phyloP scores from a whole-genome alignment of 2,888 invertebrate species.

The Chrysina gloriosa region DNA sequence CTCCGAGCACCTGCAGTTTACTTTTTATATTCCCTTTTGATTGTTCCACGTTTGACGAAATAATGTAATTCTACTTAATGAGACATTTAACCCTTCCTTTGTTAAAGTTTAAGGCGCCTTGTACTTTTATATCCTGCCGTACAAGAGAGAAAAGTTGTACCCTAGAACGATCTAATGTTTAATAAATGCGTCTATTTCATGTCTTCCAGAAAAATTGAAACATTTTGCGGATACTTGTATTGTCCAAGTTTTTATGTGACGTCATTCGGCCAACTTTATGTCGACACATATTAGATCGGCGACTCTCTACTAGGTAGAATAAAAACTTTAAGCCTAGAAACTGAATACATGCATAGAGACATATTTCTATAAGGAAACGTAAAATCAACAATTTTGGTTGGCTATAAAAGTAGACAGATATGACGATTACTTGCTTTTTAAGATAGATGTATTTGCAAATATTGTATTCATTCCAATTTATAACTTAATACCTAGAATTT shows the following conservation, averaged over 20 bases:
- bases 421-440: too few relatives aligned
- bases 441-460: too few relatives aligned
- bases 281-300: conserved; percentile 30
- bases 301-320: conserved; percentile 11
- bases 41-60: background rate
- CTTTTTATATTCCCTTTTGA: background rate
- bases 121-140: background rate
- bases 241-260: conserved; percentile 34
- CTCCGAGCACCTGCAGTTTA: conserved; percentile 28
- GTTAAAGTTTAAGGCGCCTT: conserved; percentile 7
- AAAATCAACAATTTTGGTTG: conserved; percentile 1
- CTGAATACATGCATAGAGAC: conserved; percentile 21
- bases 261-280: conserved; percentile 24
- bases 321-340: conserved; percentile 28
- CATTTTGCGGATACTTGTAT: conserved; percentile 25
- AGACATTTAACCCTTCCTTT: conserved; percentile 8
- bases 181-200: conserved; percentile 28
- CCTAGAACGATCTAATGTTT: conserved; percentile 16
- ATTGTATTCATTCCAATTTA: too few relatives aligned
- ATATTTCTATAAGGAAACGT: background rate
- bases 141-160: background rate
- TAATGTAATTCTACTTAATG: conserved; percentile 15
- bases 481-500: too few relatives aligned
- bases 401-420: background rate
- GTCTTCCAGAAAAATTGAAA: conserved; percentile 10